These are phyloP conservation scores for Arctopsyche grandis DNA, from an alignment of 1,140 invertebrate genomes.

Conservation along the genomic window DNA sequence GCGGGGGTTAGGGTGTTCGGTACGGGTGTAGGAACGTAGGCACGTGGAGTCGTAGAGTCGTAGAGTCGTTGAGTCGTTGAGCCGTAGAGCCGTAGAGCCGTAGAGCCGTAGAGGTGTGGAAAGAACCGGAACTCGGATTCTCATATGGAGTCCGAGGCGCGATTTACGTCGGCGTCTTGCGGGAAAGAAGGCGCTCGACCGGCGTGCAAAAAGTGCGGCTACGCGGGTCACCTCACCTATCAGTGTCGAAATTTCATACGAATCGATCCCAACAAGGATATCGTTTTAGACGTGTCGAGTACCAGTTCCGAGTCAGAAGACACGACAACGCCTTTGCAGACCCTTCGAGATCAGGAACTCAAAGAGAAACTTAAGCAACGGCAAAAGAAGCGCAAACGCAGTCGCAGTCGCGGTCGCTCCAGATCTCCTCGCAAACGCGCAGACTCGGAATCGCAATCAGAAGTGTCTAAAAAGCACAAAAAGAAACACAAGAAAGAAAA, in stretches of 20 bases:
- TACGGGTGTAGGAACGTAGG: no score
- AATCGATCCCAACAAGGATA: constrained; percentile 87
- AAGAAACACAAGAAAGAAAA: constrained; percentile 49
- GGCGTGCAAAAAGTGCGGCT: constrained; percentile 93
- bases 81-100: no score
- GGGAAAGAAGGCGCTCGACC: constrained; percentile 79
- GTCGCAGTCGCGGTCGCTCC: constrained; percentile 56
- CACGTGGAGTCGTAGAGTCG: no score
- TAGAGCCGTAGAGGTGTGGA: no score
- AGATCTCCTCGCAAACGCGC: background rate
- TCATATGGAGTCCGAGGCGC: background rate
- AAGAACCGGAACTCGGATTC: no score
- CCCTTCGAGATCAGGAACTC: constrained; percentile 80
- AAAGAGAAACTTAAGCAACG: constrained; percentile 68
- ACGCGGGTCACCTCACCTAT: constrained; percentile 94
- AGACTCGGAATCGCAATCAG: background rate
- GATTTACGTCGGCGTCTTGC: constrained; percentile 13
- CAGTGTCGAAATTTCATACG: constrained; percentile 97
- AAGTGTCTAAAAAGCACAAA: constrained; percentile 10
- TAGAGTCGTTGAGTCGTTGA: no score
- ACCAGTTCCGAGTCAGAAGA: constrained; percentile 92
- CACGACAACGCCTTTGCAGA: constrained; percentile 83
- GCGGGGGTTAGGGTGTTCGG: background rate
- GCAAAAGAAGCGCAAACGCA: constrained; percentile 61
- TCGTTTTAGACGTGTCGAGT: constrained; percentile 93